Evolutionary conservation across 2,797 vertebrate species (phyloP).

Genomic region (Nyctalus aviator): DNA sequence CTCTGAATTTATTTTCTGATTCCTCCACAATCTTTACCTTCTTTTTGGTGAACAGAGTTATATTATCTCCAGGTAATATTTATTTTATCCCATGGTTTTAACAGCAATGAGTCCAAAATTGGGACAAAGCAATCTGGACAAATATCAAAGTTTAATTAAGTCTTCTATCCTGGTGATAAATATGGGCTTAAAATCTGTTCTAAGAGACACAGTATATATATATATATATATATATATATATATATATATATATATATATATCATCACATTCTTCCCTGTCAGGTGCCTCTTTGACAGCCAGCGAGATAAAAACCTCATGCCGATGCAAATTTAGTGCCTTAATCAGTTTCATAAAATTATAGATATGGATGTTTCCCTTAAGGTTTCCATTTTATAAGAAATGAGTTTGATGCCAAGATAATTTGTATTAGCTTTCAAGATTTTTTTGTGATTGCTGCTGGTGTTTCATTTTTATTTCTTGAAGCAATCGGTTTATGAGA

Average conservation of each 20-base stretch:
- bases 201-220: not conserved
- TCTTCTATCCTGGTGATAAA: conserved; percentile 47
- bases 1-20: not conserved
- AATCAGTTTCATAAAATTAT: conserved; percentile 25
- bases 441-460: conserved; percentile 46
- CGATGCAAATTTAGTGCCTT: not conserved
- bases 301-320: conserved; percentile 42
- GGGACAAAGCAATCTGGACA: conserved; percentile 43
- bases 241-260: not conserved
- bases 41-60: conserved; percentile 11
- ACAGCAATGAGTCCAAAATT: conserved; percentile 58
- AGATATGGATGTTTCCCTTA: not conserved
- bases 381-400: conserved; percentile 47
- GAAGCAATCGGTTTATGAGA: conserved; percentile 47
- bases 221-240: not conserved
- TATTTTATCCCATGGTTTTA: conserved; percentile 51
- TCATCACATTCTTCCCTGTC: not conserved
- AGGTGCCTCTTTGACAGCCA: not conserved
- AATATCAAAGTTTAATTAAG: conserved; percentile 67
- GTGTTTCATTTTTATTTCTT: conserved; percentile 68
- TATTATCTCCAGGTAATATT: conserved; percentile 55
- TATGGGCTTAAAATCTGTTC: not conserved
- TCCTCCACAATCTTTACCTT: not conserved
- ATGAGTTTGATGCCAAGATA: conserved; percentile 36
- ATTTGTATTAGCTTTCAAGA: conserved; percentile 24